A percentile compares a stretch with the other conserved stretches of the same genome.
Conservation (phyloP, 2,888 invertebrate species). For the Diarsia mendica region DNA sequence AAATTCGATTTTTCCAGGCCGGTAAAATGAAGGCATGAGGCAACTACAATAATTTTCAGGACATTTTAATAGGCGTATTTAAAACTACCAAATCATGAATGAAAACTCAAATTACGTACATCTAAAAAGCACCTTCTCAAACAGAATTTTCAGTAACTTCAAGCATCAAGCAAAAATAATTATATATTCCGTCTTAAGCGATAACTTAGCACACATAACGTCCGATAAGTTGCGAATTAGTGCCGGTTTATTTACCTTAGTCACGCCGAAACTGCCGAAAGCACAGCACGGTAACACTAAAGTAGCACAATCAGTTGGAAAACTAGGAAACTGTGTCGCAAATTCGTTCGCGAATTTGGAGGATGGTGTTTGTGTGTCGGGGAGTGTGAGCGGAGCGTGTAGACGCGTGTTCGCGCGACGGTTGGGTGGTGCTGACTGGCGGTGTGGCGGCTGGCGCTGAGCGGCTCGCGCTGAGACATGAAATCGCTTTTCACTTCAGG, state of each 20-base stretch:
- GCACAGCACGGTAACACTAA: constrained; percentile 62
- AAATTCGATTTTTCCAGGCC: accelerated
- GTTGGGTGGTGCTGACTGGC: constrained; percentile 51
- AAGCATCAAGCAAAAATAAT: constrained; percentile 25
- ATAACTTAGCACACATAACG: constrained; percentile 36
- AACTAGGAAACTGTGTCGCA: constrained; percentile 56
- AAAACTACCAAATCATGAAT: constrained; percentile 11
- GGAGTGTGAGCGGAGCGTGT: constrained; percentile 32
- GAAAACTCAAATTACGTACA: not conserved
- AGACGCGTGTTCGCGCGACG: constrained; percentile 58
- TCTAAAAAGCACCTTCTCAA: not conserved
- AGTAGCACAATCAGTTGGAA: constrained; percentile 56
- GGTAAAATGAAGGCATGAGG: not conserved
- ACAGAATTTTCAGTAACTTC: constrained; percentile 1
- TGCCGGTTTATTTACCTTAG: constrained; percentile 63
- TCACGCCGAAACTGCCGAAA: constrained; percentile 39
- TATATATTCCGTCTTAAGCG: constrained; percentile 9
- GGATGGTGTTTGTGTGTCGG: constrained; percentile 41
- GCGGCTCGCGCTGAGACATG: constrained; percentile 37
- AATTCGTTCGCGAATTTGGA: constrained; percentile 60
- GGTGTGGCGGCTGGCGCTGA: not conserved
- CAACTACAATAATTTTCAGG: not conserved
- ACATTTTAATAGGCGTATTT: not conserved
- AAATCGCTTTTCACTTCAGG: constrained; percentile 58
- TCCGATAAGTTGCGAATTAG: constrained; percentile 45